Evolutionary conservation across 2,888 invertebrate species (phyloP).

Genomic region (Atethmia centrago): DNA sequence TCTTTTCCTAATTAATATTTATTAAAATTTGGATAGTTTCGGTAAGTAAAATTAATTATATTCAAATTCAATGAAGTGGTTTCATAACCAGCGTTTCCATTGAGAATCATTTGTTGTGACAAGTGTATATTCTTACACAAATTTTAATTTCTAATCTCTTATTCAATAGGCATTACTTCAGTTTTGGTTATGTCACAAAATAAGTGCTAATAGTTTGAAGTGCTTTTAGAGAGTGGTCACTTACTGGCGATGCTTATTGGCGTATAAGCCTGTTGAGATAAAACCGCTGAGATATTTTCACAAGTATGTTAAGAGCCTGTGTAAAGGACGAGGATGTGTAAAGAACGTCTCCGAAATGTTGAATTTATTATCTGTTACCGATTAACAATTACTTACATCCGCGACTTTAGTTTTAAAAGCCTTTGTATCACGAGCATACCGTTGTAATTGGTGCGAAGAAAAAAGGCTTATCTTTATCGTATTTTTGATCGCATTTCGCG

Average conservation of each 20-base stretch:
- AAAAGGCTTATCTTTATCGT: conserved; percentile 57
- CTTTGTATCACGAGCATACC: conserved; percentile 41
- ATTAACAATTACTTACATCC: conserved; percentile 69
- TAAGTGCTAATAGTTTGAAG: conserved; percentile 77
- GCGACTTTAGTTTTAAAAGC: conserved; percentile 53
- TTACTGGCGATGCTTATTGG: conserved; percentile 62
- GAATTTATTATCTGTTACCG: conserved; percentile 68
- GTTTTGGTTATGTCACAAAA: conserved; percentile 80
- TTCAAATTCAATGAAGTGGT: conserved; percentile 12
- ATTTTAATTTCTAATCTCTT: conserved; percentile 74
- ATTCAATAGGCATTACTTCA: conserved; percentile 71
- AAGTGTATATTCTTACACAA: conserved; percentile 47
- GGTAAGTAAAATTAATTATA: conserved; percentile 48
- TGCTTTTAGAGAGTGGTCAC: conserved; percentile 79
- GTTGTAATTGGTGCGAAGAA: conserved; percentile 43
- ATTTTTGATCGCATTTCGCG: conserved; percentile 54
- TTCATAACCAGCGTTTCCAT: conserved; percentile 37
- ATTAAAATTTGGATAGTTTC: conserved; percentile 10
- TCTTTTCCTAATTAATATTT: conserved; percentile 15
- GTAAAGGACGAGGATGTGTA: conserved; percentile 70
- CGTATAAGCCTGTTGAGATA: conserved; percentile 64
- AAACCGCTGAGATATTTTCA: conserved; percentile 71
- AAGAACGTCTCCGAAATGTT: conserved; percentile 66
- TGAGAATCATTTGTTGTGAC: conserved; percentile 44
- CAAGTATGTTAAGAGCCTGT: conserved; percentile 78